These are phyloP conservation scores for Thrips palmi DNA, from an alignment of 1,140 invertebrate species.

Conservation along the genomic window DNA sequence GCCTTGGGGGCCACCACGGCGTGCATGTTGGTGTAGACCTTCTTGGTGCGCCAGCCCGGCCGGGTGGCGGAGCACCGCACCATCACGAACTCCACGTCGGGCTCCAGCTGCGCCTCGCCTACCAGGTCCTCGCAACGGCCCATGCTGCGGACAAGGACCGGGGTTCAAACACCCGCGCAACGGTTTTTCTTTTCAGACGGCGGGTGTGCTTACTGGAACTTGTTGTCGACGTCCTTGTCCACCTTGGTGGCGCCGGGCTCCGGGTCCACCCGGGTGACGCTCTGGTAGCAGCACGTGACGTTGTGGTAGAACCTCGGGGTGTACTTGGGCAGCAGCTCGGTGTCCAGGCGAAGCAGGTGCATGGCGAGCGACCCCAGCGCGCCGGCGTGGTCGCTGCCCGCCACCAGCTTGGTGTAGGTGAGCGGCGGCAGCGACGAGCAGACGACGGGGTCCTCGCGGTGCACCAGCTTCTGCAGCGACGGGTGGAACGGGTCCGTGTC, in stretches of 20 bases:
- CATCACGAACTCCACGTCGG: conserved; percentile 23
- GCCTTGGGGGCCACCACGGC: conserved; percentile 16
- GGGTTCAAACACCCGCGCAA: background rate
- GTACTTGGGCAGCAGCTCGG: conserved; percentile 15
- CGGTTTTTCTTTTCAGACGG: background rate
- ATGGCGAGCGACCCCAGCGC: conserved; percentile 3
- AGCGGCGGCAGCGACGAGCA: conserved; percentile 31
- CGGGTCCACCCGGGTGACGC: conserved; percentile 20
- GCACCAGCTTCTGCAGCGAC: conserved; percentile 38
- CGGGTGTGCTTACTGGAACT: conserved; percentile 8
- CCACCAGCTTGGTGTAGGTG: conserved; percentile 25
- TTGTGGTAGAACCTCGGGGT: conserved; percentile 16
- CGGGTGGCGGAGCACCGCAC: conserved; percentile 24
- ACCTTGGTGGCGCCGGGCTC: background rate
- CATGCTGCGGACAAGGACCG: no score
- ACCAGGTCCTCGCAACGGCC: conserved; percentile 25
- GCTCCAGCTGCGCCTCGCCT: conserved; percentile 20
- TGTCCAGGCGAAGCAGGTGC: conserved; percentile 19
- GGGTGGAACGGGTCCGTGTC: conserved; percentile 44
- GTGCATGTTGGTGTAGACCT: conserved; percentile 26
- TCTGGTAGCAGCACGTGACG: conserved; percentile 31
- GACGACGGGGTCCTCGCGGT: conserved; percentile 30
- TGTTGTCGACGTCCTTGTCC: conserved; percentile 12
- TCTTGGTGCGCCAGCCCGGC: conserved; percentile 19
- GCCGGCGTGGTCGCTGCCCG: no score